Conservation (phyloP, 2,113 vertebrate genomes). For the Nothoprocta pentlandii region DNA sequence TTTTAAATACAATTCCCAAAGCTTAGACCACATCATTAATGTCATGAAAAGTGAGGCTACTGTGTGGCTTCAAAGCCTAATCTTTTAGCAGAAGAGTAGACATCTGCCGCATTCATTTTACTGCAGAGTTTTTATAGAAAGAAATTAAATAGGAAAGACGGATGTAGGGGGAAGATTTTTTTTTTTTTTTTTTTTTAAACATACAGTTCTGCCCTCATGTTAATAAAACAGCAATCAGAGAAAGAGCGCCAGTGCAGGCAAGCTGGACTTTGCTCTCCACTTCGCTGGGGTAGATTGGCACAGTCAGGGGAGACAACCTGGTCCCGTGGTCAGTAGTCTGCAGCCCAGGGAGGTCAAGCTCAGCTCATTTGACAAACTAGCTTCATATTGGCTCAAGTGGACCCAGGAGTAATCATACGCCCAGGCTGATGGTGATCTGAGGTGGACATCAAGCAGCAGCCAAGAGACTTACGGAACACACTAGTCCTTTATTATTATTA, state of each 20-base stretch:
- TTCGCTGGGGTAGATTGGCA: neutral
- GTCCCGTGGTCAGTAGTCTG: neutral
- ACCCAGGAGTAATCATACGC: fast-evolving
- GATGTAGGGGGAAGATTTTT: neutral
- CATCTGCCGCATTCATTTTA: conserved; percentile 30
- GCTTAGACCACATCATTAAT: conserved; percentile 54
- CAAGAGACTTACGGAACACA: neutral
- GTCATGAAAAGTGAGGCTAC: conserved; percentile 27
- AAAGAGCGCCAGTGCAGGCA: neutral
- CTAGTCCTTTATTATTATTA: neutral
- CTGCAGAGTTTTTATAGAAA: conserved; percentile 40
- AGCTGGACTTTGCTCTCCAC: conserved; percentile 19
- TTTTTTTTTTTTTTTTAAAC: neutral
- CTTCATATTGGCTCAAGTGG: neutral
- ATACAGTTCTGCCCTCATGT: neutral
- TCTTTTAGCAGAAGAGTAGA: conserved; percentile 56
- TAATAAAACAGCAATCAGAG: neutral
- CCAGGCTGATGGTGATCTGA: neutral
- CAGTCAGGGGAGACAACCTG: neutral
- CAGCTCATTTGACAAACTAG: neutral
- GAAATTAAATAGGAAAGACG: conserved; percentile 47
- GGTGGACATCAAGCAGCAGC: neutral
- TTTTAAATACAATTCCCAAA: conserved; percentile 56
- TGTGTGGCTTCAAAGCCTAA: conserved; percentile 50
- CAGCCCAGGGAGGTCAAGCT: neutral